A percentile compares a stretch with the other conserved stretches of the same genome.
Conservation (phyloP, 64 coral and sea anemone species). For the Platygyra sinensis region DNA sequence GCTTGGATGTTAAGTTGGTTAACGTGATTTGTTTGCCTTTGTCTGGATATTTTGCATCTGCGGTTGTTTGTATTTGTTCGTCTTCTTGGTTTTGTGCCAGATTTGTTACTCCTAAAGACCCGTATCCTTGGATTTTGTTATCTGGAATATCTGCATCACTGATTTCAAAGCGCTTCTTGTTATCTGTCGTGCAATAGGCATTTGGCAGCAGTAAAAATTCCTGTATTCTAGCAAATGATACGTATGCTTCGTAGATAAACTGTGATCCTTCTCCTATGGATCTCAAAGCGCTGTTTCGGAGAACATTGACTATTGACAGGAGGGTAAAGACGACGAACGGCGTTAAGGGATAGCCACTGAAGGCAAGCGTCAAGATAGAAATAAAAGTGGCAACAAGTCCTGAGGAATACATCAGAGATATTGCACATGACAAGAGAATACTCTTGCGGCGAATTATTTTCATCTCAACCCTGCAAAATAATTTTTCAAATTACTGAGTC, state of each 20-base stretch:
- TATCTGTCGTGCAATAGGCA: not conserved
- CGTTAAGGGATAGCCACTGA: conserved; percentile 46
- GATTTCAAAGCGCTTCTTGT: not conserved
- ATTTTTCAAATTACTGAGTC: not conserved
- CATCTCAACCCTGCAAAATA: conserved; percentile 48
- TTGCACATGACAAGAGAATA: conserved; percentile 28
- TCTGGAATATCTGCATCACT: not conserved
- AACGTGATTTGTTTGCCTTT: not conserved
- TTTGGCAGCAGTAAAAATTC: conserved; percentile 24
- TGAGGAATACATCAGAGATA: conserved; percentile 45
- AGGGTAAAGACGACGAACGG: conserved; percentile 72
- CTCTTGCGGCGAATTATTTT: conserved; percentile 62
- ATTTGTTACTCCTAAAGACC: not conserved
- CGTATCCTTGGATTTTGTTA: not conserved
- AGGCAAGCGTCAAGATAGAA: conserved; percentile 51
- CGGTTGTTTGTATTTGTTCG: not conserved
- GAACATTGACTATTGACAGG: conserved; percentile 37
- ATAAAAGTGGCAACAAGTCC: conserved; percentile 48
- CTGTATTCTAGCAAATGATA: conserved; percentile 29
- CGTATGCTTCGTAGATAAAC: conserved; percentile 31
- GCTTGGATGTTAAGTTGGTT: conserved; percentile 22
- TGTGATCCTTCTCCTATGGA: conserved; percentile 23
- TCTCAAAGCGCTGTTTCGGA: conserved; percentile 27
- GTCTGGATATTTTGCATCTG: not conserved
- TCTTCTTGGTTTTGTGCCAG: not conserved